Evolutionary conservation across 2,797 vertebrate genomes (phyloP).

Genomic region (Alcedo atthis): DNA sequence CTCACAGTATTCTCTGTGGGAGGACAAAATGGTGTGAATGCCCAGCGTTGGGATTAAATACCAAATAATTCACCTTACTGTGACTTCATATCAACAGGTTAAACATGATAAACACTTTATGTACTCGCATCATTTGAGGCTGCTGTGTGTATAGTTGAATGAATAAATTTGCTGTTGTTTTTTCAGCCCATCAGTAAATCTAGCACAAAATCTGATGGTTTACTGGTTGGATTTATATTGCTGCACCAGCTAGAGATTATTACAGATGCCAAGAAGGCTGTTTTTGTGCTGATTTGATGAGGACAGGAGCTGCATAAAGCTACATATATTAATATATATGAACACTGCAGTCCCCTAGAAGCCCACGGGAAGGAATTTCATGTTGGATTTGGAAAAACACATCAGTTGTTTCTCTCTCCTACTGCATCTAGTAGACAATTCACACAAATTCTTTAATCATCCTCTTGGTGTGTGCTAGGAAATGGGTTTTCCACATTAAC

Average conservation of each 20-base stretch:
- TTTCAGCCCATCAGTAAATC: slow-evolving; percentile 35
- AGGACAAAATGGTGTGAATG: neutral
- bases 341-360: neutral
- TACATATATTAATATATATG: neutral
- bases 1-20: neutral
- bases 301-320: slow-evolving; percentile 15
- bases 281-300: slow-evolving; percentile 62
- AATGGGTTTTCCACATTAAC: slow-evolving; percentile 71
- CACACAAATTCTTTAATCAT: slow-evolving; percentile 68
- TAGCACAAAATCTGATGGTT: slow-evolving; percentile 29
- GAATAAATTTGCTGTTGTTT: slow-evolving; percentile 38
- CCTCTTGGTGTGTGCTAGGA: slow-evolving; percentile 53
- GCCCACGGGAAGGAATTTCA: slow-evolving; percentile 1
- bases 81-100: slow-evolving; percentile 27
- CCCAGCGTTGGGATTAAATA: neutral
- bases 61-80: neutral
- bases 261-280: slow-evolving; percentile 38
- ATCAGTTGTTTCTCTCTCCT: neutral
- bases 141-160: slow-evolving; percentile 15
- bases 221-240: slow-evolving; percentile 60
- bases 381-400: neutral
- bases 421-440: slow-evolving; percentile 50
- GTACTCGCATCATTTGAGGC: slow-evolving; percentile 30
- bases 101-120: slow-evolving; percentile 44
- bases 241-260: slow-evolving; percentile 52